Conservation (phyloP, 2,113 vertebrate species). For the Trinectes maculatus region DNA sequence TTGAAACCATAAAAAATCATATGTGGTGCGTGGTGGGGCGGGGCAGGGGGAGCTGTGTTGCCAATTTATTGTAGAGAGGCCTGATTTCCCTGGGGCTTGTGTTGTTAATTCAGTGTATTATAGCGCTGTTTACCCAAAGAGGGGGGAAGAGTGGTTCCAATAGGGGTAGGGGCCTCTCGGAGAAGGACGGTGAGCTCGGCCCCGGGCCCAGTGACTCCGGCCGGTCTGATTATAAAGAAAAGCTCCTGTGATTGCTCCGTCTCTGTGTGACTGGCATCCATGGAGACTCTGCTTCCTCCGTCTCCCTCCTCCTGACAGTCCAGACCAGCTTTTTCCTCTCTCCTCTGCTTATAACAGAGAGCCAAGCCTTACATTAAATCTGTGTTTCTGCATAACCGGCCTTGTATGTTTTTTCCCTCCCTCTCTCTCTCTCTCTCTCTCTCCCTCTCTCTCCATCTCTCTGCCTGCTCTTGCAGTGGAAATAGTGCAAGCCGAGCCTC, state of each 20-base stretch:
- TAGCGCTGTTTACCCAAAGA: conserved; percentile 63
- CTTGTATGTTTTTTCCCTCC: conserved; percentile 67
- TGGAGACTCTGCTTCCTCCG: conserved; percentile 7
- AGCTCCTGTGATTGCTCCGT: conserved; percentile 23
- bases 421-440: conserved; percentile 47
- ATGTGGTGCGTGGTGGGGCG: conserved; percentile 16
- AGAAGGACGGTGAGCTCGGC: conserved; percentile 16
- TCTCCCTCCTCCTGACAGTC: conserved; percentile 59
- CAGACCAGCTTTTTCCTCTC: conserved; percentile 82
- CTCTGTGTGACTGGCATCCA: conserved; percentile 31
- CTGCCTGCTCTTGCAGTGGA: conserved; percentile 62
- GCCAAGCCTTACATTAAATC: conserved; percentile 84
- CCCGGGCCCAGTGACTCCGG: conserved; percentile 6
- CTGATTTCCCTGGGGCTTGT: conserved; percentile 75
- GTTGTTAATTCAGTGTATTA: conserved; percentile 74
- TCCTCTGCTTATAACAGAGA: conserved; percentile 74
- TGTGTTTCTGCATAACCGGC: conserved; percentile 83
- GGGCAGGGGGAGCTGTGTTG: conserved; percentile 21
- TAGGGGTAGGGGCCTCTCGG: conserved; percentile 10
- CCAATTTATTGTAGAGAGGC: conserved; percentile 66
- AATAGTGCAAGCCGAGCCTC: conserved; percentile 54
- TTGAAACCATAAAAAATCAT: conserved; percentile 69
- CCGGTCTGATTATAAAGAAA: conserved; percentile 12
- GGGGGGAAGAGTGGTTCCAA: conserved; percentile 26
- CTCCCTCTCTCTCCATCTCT: conserved; percentile 60